Conservation (phyloP, 1,140 invertebrate species). For the Ceratina calcarata region DNA sequence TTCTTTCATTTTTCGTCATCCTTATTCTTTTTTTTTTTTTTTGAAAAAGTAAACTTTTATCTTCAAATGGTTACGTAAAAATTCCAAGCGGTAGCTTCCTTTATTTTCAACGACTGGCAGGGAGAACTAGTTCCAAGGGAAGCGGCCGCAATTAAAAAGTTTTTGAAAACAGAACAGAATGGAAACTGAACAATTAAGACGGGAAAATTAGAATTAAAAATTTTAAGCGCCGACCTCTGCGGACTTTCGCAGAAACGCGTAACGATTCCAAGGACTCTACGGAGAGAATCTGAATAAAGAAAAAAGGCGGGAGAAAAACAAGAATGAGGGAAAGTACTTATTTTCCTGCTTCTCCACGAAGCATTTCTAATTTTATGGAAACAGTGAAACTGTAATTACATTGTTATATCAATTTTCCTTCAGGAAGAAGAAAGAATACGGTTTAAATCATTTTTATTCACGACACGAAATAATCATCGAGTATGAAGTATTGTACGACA, state of each 20-base stretch:
- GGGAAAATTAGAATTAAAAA: conserved; percentile 42
- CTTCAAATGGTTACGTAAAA: neutral
- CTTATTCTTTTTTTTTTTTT: neutral
- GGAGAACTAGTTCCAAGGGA: neutral
- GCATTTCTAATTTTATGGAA: neutral
- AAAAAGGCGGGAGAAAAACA: neutral
- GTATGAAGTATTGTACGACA: too few relatives aligned
- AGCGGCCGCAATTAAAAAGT: conserved; percentile 23
- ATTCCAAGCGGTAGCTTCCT: neutral
- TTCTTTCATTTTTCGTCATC: neutral
- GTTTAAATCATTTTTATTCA: neutral
- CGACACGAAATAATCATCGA: too few relatives aligned
- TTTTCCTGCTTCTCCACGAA: neutral
- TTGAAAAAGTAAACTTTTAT: neutral
- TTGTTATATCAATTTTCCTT: neutral
- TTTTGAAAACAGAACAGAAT: conserved; percentile 22
- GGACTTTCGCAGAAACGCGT: neutral
- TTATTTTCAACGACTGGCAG: neutral
- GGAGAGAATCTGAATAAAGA: neutral
- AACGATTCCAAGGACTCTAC: neutral
- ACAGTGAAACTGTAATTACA: neutral
- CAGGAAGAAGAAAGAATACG: neutral
- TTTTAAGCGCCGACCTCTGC: neutral
- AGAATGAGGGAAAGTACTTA: neutral
- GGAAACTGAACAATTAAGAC: conserved; percentile 27